These are phyloP conservation scores for Malurus melanocephalus DNA, from an alignment of 2,113 vertebrate genomes.

Conservation along the genomic window DNA sequence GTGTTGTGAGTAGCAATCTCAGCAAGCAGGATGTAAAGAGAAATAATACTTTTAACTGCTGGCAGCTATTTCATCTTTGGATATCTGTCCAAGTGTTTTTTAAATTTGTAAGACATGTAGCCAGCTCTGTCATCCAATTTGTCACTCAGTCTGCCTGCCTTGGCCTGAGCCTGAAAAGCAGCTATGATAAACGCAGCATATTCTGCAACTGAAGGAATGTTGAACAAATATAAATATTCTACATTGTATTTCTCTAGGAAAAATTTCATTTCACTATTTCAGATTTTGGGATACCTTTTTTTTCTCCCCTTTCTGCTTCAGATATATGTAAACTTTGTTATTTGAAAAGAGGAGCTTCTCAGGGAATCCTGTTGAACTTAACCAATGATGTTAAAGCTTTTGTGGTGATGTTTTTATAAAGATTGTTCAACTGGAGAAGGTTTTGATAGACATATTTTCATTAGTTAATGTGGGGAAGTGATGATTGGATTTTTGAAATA, in stretches of 20 bases:
- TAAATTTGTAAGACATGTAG: background rate
- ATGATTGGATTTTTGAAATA: background rate
- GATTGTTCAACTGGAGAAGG: background rate
- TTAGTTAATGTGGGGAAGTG: background rate
- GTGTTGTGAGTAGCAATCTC: background rate
- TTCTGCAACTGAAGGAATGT: background rate
- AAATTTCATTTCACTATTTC: background rate
- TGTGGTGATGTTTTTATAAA: background rate
- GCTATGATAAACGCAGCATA: background rate
- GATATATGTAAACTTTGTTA: background rate
- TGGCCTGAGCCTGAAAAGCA: background rate
- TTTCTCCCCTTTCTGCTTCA: accelerated
- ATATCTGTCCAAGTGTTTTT: background rate
- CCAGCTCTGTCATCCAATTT: background rate
- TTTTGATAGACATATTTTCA: background rate
- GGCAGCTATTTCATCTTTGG: background rate
- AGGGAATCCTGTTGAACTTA: background rate
- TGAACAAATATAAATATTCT: background rate
- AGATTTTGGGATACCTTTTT: background rate
- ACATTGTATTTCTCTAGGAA: background rate
- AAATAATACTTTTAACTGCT: background rate
- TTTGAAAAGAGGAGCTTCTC: background rate
- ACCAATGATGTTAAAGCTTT: background rate
- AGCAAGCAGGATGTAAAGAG: background rate
- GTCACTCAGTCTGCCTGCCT: background rate